Base-by-base conservation (phyloP, 1,140 invertebrate genomes). In the Phymastichus coffea region DNA sequence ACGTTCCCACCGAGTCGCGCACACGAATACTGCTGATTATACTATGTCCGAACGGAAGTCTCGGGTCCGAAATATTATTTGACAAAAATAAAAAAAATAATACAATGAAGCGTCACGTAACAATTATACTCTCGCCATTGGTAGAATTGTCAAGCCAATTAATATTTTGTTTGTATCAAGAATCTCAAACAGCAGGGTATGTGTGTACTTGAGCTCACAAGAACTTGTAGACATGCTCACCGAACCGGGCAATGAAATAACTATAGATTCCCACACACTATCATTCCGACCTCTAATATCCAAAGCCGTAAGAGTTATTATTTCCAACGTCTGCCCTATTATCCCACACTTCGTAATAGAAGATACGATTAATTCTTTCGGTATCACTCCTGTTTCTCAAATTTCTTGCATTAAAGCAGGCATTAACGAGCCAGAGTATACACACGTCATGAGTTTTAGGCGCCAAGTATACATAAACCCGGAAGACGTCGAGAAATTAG, bases 311-410 rank as follows among this genome's bases (percentile, higher is more conserved):
- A 57, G 54, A 38, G 23, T 48, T 10, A 57, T 48, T 25, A 1
- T 48, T 6, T 57, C 54, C 4, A 54, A 54, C 19, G 51, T 54
- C 1, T 22, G 4, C 2, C 51, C 51, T 17, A 15, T 54, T 1
- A 54, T 57, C 14, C 43, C 54, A 22, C 19, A 57, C 30, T 19
- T 30, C 14, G 12, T 44, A 2, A 55, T 55, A 2, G 33, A 37
- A 22, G 14, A 46, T 20, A 41, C 46, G 25, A 8, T 56, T 9
- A n/a, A 20, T 10, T 28, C 33, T 15, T 12, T 10, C 10, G 17
- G 22, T 14, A 56, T 56, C 12, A n/a, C 23, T 14, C 12, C 33
- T 1, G 33, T n/a, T 2, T 14, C 26, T 7, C 43, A 23, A 47
- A 56, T 56, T 20, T 22, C 23, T 3, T 35, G 12, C n/a, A 22